Evolutionary conservation across 2,113 vertebrate species (phyloP).

Genomic region (Bungarus multicinctus): DNA sequence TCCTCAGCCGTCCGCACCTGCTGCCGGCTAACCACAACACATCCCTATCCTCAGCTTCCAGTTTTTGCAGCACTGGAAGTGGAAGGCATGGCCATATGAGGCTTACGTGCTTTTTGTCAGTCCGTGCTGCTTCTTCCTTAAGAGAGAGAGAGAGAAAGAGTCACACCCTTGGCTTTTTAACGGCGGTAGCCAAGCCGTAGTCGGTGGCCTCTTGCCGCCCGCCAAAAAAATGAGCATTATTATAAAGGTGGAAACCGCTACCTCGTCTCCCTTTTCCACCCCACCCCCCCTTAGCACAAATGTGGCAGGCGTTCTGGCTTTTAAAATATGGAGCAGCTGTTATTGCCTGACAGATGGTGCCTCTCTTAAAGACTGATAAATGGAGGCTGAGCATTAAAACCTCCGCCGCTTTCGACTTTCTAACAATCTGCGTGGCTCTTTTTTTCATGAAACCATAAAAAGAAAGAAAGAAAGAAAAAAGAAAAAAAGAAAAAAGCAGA

Average conservation of each 20-base stretch:
- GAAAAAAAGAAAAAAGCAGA: background rate
- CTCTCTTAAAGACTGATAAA: constrained; percentile 50
- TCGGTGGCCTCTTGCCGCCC: background rate
- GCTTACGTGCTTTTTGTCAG: no score
- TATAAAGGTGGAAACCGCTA: background rate
- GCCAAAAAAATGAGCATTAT: background rate
- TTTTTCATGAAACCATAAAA: background rate
- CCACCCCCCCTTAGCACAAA: background rate
- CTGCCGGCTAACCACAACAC: no score
- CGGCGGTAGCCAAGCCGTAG: background rate
- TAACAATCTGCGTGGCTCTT: background rate
- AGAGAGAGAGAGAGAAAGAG: background rate
- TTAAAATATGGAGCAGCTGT: constrained; percentile 38
- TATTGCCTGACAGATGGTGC: constrained; percentile 52
- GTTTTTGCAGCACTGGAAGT: background rate
- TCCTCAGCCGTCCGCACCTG: no score
- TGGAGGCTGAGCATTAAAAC: constrained; percentile 49
- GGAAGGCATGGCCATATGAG: background rate
- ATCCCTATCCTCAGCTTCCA: background rate
- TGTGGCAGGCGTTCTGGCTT: constrained; percentile 20
- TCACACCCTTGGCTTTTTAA: background rate
- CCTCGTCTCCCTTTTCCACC: background rate
- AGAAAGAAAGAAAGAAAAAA: no score
- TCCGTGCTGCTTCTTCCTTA: background rate
- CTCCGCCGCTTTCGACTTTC: constrained; percentile 38